Conservation (phyloP, 2,888 invertebrate genomes). For the Ochropacha duplaris region DNA sequence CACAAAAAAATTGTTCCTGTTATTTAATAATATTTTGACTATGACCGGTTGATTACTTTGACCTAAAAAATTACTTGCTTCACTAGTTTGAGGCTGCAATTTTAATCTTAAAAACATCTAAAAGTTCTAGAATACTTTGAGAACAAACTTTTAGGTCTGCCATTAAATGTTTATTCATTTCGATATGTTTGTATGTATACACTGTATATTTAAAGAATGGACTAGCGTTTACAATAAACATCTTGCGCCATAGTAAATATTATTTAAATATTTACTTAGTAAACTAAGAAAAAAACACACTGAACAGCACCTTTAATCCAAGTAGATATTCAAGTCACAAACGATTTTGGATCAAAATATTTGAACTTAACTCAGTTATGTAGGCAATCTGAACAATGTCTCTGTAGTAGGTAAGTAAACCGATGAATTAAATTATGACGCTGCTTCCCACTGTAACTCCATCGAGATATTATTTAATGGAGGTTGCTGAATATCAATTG, state of each 20-base stretch:
- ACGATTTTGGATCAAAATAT: conserved; percentile 30
- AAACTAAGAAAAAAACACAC: too few relatives aligned
- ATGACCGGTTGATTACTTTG: not conserved
- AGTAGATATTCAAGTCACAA: conserved; percentile 13
- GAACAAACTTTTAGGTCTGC: not conserved
- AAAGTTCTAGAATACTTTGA: not conserved
- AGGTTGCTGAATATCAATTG: conserved; percentile 52
- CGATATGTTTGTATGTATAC: too few relatives aligned
- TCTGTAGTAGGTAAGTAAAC: conserved; percentile 41
- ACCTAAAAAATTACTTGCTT: conserved; percentile 9
- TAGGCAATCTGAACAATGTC: conserved; percentile 41
- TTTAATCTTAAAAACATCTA: not conserved
- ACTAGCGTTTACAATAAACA: too few relatives aligned
- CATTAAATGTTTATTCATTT: too few relatives aligned
- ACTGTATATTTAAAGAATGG: too few relatives aligned
- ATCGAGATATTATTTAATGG: conserved; percentile 52
- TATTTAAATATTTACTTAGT: too few relatives aligned
- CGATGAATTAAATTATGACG: conserved; percentile 57
- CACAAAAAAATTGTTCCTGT: conserved; percentile 14
- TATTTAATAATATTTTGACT: conserved; percentile 22
- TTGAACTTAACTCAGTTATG: conserved; percentile 51
- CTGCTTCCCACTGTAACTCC: conserved; percentile 39
- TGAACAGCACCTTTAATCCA: too few relatives aligned
- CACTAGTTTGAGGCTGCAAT: not conserved
- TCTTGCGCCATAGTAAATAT: too few relatives aligned